Conservation (phyloP, 2,113 vertebrate genomes). For the Neogale vison region DNA sequence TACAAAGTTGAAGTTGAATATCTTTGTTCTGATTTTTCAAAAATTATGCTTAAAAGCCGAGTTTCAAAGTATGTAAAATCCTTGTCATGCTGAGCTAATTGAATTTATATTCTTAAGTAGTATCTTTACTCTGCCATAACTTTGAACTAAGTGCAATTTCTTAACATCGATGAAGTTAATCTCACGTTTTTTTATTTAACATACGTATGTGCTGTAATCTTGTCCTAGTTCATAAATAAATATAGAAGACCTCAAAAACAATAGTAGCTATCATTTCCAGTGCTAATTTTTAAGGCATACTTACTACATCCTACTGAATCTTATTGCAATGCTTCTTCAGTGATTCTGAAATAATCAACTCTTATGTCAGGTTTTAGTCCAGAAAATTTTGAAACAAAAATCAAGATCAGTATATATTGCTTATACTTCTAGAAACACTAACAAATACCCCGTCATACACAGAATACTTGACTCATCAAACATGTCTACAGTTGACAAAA, state of each 20-base stretch:
- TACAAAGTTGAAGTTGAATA: neutral
- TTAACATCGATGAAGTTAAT: neutral
- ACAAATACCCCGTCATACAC: neutral
- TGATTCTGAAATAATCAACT: neutral
- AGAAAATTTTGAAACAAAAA: neutral
- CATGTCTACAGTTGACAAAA: neutral
- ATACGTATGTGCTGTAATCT: neutral
- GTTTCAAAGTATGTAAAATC: neutral
- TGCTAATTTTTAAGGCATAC: neutral
- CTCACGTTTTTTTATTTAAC: neutral
- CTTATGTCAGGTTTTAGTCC: neutral
- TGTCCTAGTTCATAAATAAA: neutral
- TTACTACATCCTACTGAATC: neutral
- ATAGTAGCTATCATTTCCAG: neutral
- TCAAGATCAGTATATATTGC: neutral
- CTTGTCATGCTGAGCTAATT: neutral
- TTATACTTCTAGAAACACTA: neutral
- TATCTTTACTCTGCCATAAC: neutral
- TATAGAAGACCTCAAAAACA: neutral
- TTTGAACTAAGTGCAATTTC: neutral
- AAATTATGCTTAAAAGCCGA: neutral
- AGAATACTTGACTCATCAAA: neutral
- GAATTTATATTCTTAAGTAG: neutral
- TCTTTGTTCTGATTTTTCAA: neutral
- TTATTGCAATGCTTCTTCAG: neutral